Evolutionary conservation across 2,888 invertebrate species (phyloP).

Genomic region (Desoria tigrina): DNA sequence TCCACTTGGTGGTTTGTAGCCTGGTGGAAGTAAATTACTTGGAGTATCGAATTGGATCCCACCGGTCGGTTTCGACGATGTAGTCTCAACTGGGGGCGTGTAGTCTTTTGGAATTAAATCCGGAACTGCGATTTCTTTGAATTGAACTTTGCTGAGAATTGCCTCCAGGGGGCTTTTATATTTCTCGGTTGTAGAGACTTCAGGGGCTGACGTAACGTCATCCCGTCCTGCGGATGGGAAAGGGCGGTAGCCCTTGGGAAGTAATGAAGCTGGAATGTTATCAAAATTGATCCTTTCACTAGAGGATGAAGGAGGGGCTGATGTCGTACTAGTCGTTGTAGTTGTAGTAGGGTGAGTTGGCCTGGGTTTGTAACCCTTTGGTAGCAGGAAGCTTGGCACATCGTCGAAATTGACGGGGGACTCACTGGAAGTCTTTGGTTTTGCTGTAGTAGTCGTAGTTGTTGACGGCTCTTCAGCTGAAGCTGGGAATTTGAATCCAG

Average conservation of each 20-base stretch:
- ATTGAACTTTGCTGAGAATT: conserved; percentile 60
- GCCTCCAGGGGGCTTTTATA: conserved; percentile 58
- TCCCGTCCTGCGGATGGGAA: conserved; percentile 49
- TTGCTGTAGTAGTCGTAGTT: conserved; percentile 51
- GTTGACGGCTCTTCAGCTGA: conserved; percentile 33
- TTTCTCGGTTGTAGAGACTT: conserved; percentile 33
- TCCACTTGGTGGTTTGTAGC: conserved; percentile 59
- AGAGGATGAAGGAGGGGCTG: conserved; percentile 43
- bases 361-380: conserved; percentile 63
- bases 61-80: conserved; percentile 55
- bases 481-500: conserved; percentile 36
- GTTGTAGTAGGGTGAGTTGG: conserved; percentile 48
- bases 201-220: conserved; percentile 36
- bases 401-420: conserved; percentile 28
- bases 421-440: conserved; percentile 54
- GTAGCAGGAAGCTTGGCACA: conserved; percentile 60
- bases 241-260: conserved; percentile 25
- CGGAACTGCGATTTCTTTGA: conserved; percentile 54
- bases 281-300: conserved; percentile 15
- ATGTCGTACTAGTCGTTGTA: conserved; percentile 23
- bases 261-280: background rate
- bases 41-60: conserved; percentile 57
- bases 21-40: conserved; percentile 67
- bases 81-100: conserved; percentile 19
- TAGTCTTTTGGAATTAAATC: conserved; percentile 39